A percentile compares a stretch with the other conserved stretches of the same genome.
Conservation (phyloP, 2,113 vertebrate species). For the Cryptomyrus ogoouensis region DNA sequence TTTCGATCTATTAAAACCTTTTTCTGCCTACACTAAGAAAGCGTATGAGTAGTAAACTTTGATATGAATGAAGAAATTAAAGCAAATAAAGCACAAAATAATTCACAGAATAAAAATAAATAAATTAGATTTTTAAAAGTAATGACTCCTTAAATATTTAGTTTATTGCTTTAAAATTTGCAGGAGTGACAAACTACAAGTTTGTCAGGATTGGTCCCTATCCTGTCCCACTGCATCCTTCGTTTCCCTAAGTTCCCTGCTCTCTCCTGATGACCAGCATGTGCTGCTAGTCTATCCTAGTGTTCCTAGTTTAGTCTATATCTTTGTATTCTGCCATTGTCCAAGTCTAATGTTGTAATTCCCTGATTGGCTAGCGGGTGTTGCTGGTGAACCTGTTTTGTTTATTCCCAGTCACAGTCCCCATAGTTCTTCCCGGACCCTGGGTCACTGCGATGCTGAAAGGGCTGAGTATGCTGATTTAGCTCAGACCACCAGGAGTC, state of each 20-base stretch:
- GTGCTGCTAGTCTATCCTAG: not conserved
- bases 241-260: not conserved
- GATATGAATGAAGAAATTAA: not conserved
- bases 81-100: not conserved
- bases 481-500: not conserved
- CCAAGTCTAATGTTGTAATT: not conserved
- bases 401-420: not conserved
- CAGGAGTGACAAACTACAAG: not conserved
- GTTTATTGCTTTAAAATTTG: not conserved
- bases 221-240: not conserved
- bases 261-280: not conserved
- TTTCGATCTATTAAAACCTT: not conserved
- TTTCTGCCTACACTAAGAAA: not conserved
- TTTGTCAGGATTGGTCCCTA: not conserved
- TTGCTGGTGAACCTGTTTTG: not conserved
- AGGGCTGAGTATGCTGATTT: not conserved
- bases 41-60: not conserved
- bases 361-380: not conserved
- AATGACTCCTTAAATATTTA: not conserved
- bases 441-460: not conserved
- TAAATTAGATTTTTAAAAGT: not conserved
- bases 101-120: not conserved
- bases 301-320: not conserved
- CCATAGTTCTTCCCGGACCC: not conserved
- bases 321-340: not conserved